phyloP scores from a whole-genome alignment of 2,888 invertebrate genomes.

The Strigamia transsilvanica region DNA sequence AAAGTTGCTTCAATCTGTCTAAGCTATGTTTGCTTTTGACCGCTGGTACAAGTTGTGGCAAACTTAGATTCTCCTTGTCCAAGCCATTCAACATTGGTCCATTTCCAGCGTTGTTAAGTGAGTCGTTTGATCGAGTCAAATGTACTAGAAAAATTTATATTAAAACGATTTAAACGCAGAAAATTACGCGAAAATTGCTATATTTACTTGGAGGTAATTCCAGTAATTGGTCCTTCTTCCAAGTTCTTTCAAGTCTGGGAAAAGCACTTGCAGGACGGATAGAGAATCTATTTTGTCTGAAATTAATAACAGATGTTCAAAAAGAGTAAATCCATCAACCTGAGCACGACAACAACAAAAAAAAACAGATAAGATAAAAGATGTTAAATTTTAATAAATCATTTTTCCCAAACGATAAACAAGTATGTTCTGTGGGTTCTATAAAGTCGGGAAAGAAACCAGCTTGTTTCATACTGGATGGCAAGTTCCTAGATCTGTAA shows the following conservation, averaged over 20 bases:
- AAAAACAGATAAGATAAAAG: not conserved
- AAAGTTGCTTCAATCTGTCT: conserved; percentile 2
- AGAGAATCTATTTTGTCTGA: conserved; percentile 10
- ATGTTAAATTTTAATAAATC: not conserved
- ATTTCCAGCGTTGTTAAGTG: not conserved
- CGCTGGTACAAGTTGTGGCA: not conserved
- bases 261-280: conserved; percentile 30
- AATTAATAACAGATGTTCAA: not conserved
- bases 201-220: not conserved
- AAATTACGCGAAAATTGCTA: not conserved
- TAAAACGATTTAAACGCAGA: not conserved
- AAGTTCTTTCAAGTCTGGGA: conserved; percentile 21
- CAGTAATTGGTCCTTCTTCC: conserved; percentile 7
- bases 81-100: not conserved
- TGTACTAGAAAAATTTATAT: not conserved
- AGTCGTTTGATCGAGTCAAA: conserved; percentile 1
- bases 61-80: not conserved
- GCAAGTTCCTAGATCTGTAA: not conserved
- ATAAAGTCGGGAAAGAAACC: conserved; percentile 1
- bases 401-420: not conserved
- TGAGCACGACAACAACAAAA: not conserved
- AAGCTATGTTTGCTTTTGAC: not conserved
- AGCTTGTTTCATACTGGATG: not conserved
- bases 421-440: not conserved
- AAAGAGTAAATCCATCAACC: not conserved